phyloP scores from a whole-genome alignment of 1,140 invertebrate species.

The Pseudomyrmex sp. region DNA sequence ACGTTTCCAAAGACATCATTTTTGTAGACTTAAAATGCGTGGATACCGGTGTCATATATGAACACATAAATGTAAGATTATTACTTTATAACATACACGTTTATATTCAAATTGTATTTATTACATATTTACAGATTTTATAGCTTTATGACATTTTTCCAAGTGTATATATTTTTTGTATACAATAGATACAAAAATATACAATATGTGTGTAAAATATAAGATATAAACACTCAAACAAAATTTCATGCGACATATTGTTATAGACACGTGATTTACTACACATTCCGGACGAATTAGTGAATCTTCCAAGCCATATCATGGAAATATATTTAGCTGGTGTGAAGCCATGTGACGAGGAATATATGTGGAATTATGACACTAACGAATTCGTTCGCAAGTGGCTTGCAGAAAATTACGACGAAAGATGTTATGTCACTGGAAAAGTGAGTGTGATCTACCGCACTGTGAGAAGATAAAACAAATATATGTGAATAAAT shows the following conservation, averaged over 20 bases:
- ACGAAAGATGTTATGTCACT: conserved; percentile 69
- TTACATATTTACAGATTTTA: no score
- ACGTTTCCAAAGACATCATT: conserved; percentile 48
- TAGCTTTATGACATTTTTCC: no score
- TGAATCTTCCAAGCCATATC: conserved; percentile 70
- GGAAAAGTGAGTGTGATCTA: conserved; percentile 73
- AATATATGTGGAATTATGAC: conserved; percentile 79
- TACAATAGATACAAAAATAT: not conserved
- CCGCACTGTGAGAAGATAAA: not conserved
- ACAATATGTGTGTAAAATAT: not conserved
- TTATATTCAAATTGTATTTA: not conserved
- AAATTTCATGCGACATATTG: not conserved
- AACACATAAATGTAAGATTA: conserved; percentile 70
- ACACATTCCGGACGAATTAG: conserved; percentile 77
- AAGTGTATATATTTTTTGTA: conserved; percentile 17
- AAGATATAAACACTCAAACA: not conserved
- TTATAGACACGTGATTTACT: conserved; percentile 74
- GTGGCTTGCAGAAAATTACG: conserved; percentile 76
- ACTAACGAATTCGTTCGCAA: conserved; percentile 66
- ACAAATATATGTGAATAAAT: conserved; percentile 26
- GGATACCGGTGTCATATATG: conserved; percentile 76
- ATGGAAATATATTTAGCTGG: conserved; percentile 79
- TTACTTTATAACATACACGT: not conserved
- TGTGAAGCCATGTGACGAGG: conserved; percentile 79
- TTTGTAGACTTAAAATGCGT: conserved; percentile 75